phyloP scores from a whole-genome alignment of 2,888 invertebrate species.

The Celastrina argiolus region DNA sequence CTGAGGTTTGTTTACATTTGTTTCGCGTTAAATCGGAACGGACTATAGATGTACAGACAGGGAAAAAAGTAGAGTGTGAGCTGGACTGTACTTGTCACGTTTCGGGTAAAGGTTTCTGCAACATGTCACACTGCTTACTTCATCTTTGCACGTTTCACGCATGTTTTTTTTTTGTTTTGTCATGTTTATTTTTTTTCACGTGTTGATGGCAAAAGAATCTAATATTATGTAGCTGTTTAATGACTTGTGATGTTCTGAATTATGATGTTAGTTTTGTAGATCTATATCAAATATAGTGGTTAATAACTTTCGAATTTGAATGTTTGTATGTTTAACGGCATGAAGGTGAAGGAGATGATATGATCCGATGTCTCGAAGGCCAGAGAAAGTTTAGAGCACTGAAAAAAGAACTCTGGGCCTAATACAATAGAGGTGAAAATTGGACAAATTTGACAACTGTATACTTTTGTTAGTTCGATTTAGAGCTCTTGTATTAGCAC shows the following conservation, averaged over 20 bases:
- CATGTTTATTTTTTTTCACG: not conserved
- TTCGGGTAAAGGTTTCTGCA: conserved; percentile 21
- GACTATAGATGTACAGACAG: too few species aligned
- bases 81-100: conserved; percentile 12
- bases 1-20: too few species aligned
- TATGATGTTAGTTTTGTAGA: not conserved
- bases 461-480: too few species aligned
- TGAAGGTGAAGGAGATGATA: too few species aligned
- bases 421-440: too few species aligned
- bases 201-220: not conserved
- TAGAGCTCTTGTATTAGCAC: too few species aligned
- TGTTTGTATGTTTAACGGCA: not conserved
- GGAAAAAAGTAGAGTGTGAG: not conserved
- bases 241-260: not conserved
- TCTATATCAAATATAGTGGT: not conserved
- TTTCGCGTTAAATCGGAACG: too few species aligned
- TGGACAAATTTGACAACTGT: too few species aligned
- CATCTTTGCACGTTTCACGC: not conserved
- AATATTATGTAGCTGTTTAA: not conserved
- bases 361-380: too few species aligned
- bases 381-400: too few species aligned
- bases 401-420: too few species aligned
- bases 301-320: not conserved
- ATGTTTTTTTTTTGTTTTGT: not conserved
- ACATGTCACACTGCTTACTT: conserved; percentile 4